Evolutionary conservation across 2,797 vertebrate genomes (phyloP).

Genomic region (Lithobates pipiens): DNA sequence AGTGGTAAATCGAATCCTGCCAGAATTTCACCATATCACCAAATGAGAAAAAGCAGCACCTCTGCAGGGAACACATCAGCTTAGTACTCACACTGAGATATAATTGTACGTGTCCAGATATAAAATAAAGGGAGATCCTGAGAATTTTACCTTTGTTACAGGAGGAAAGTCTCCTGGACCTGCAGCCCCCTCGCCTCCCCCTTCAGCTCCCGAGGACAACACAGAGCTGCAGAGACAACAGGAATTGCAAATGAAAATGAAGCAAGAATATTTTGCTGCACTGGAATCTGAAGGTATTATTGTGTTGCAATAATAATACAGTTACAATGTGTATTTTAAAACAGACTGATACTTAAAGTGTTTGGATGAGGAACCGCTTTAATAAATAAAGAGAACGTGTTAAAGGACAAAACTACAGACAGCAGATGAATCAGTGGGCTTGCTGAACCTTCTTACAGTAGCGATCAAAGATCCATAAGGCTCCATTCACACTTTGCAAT

Average conservation of each 20-base stretch:
- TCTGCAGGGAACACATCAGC: too few relatives aligned
- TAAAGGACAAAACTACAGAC: too few relatives aligned
- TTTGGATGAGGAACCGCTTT: too few relatives aligned
- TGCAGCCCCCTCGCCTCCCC: constrained; percentile 48
- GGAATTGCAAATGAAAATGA: constrained; percentile 76
- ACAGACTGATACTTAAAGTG: neutral
- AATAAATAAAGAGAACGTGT: too few relatives aligned
- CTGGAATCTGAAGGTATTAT: constrained; percentile 83
- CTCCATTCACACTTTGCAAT: too few relatives aligned
- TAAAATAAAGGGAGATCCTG: neutral
- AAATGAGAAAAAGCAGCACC: too few relatives aligned
- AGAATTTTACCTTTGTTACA: constrained; percentile 60
- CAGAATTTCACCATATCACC: too few relatives aligned
- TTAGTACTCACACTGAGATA: too few relatives aligned
- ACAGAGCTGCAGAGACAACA: constrained; percentile 67
- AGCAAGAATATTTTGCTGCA: constrained; percentile 79
- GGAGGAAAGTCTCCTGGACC: constrained; percentile 66
- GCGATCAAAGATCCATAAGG: too few relatives aligned
- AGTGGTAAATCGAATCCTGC: too few relatives aligned
- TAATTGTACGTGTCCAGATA: neutral
- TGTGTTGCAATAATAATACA: neutral
- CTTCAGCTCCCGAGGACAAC: constrained; percentile 67
- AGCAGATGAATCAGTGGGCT: too few relatives aligned
- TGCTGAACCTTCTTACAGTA: too few relatives aligned
- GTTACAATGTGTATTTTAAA: neutral